phyloP scores from a whole-genome alignment of 2,888 invertebrate genomes.

The Chaetoderma sp. region DNA sequence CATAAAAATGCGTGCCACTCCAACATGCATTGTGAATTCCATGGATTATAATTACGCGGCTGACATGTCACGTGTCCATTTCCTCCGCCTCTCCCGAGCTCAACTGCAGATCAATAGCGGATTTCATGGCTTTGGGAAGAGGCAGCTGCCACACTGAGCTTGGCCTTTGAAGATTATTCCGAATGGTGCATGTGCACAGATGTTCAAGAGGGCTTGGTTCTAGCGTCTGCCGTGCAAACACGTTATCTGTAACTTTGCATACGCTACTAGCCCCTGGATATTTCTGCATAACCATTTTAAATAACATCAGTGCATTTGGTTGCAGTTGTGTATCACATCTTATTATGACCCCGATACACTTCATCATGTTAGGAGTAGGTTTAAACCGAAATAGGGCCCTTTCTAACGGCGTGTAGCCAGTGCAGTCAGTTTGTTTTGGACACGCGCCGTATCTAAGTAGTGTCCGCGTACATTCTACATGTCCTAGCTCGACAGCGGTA shows the following conservation, averaged over 20 bases:
- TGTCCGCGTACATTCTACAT: background rate
- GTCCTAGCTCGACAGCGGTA: conserved; percentile 5
- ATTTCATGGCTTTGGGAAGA: too few relatives aligned
- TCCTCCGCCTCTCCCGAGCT: too few relatives aligned
- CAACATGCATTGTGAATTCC: too few relatives aligned
- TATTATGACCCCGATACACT: background rate
- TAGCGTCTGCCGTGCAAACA: too few relatives aligned
- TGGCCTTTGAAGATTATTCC: background rate
- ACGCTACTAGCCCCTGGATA: background rate
- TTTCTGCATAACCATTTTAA: background rate
- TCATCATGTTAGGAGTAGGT: background rate
- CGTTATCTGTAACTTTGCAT: background rate
- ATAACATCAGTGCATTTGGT: background rate
- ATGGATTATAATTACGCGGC: too few relatives aligned
- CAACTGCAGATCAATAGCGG: too few relatives aligned
- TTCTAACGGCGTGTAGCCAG: background rate
- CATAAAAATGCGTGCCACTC: too few relatives aligned
- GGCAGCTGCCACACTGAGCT: too few relatives aligned
- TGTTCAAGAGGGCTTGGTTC: background rate
- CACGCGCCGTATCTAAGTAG: conserved; percentile 1
- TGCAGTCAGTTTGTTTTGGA: background rate
- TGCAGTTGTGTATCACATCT: background rate
- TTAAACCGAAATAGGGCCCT: background rate
- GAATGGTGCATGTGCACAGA: background rate
- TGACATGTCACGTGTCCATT: too few relatives aligned